Evolutionary conservation across 2,888 invertebrate genomes (phyloP), one percentile per base, ranked within the genome.

Genomic region (Emmelina monodactyla): DNA sequence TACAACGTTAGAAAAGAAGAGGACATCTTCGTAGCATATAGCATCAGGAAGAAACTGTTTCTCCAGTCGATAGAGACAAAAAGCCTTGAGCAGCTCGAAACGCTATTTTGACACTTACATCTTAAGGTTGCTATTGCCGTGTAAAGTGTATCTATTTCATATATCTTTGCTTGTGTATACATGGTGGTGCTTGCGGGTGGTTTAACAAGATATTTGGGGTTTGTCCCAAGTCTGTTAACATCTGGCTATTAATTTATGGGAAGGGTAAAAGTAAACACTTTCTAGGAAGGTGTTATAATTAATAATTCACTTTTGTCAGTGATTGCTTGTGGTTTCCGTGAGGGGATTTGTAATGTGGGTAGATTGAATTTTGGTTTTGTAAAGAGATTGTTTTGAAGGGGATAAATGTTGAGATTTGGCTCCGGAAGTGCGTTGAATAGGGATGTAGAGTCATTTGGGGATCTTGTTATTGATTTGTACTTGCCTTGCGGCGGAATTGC

Each of bases 151-250:
- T n/a, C n/a, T n/a, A n/a, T n/a, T 29, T 41, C 40, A 37, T 29
- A 38, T 44, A 49, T 43, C 47, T 50, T 47, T 58, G 50, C 49
- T 50, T 57, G 58, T 59, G 57, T 58, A 55, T 50, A 49, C 46
- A 49, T 45, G 53, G 56, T 55, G 51, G 60, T 54, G 53, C 55
- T 51, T 44, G 71, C 65, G 73, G 76, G 78, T 71, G 69, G 72
- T 59, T 69, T 63, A 62, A 73, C 71, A 72, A 68, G 72, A 70
- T 72, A 70, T 76, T 78, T 71, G 72, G 68, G 78, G 76, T 66
- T 68, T 71, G 71, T 69, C 61, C 55, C 52, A 53, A 69, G 64
- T 70, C 71, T 67, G 72, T 71, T 66, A 71, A 70, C 78, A 78
- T 75, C 75, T 76, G 73, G 71, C 62, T 66, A 59, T 53, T 66